Evolutionary conservation across 2,888 invertebrate genomes (phyloP), one percentile per base, ranked within the genome.

Genomic region (Cartodere bifasciata): DNA sequence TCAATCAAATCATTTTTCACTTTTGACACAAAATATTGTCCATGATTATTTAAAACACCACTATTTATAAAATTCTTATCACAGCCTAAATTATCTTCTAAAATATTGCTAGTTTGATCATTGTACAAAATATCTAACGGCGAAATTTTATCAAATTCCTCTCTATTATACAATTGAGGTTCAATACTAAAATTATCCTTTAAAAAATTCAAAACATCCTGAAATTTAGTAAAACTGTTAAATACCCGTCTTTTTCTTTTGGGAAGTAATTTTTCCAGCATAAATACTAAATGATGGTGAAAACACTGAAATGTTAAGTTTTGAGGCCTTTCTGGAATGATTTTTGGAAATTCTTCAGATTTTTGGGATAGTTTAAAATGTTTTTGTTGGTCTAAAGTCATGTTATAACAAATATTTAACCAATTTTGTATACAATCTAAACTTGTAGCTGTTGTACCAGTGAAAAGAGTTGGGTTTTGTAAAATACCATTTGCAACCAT

Each of bases 231-330:
- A 12, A 90, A 64, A 41, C 70, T 68, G 58, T 92, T 92, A 50
- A 95, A 91, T 28, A 75, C 60, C 41, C 72, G 64, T 48, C 85
- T 75, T 47, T 84, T 74, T 28, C 68, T 60, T 47, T 77, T 80
- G 0, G 74, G 68, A 44, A 94, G 64, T 21, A 81, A 54, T 57
- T 79, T 81, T 48, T 91, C 88, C 48, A 90, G 67, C 97, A 97
- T 97, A 55, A 90, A 92, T 29, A 90, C 86, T 39, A 97, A 69
- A 62, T 97, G 97, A 55, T 95, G 92, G 62, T 97, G 97, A 50
- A 95, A 90, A 51, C 76, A 77, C 43, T 83, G 76, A 57, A 85
- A 94, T 29, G 75, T 70, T 32, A 83, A 42, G 43, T 56, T 72
- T 32, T 58, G 62, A 23, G 81, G 72, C 39, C 64, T 61, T 13